A percentile compares a stretch with the other conserved stretches of the same genome.
Conservation (phyloP, 64 coral and sea anemone species). For the Porites australiensis region DNA sequence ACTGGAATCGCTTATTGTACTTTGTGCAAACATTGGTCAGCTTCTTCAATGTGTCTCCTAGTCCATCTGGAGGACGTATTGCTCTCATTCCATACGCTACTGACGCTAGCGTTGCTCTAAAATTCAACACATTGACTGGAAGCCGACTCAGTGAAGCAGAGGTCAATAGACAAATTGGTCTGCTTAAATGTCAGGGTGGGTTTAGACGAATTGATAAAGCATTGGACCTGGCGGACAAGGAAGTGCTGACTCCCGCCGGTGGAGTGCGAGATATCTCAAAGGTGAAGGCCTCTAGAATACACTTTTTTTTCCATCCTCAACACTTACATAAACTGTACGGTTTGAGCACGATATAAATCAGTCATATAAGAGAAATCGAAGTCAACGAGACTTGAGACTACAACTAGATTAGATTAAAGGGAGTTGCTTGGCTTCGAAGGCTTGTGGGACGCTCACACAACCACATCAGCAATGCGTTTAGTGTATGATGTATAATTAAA, state of each 20-base stretch:
- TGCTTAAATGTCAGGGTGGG: constrained; percentile 44
- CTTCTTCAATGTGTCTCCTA: constrained; percentile 3
- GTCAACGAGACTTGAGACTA: no score
- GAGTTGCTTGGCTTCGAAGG: no score
- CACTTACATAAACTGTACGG: no score
- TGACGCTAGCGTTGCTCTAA: constrained; percentile 29
- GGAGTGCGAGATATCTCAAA: constrained; percentile 56
- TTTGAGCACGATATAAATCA: no score
- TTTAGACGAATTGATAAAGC: constrained; percentile 69
- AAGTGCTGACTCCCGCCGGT: constrained; percentile 34
- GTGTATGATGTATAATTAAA: no score
- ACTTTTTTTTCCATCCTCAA: no score
- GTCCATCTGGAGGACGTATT: constrained; percentile 5
- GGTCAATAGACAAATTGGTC: constrained; percentile 32
- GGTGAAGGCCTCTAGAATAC: constrained; percentile 10
- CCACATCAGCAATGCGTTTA: no score
- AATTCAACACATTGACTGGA: constrained; percentile 56
- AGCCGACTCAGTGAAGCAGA: constrained; percentile 17
- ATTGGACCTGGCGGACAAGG: constrained; percentile 51
- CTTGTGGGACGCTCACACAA: no score
- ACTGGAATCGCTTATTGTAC: background rate
- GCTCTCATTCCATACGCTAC: constrained; percentile 43
- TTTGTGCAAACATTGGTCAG: background rate
- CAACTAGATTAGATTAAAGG: no score
- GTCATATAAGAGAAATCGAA: no score